Conservation (phyloP, 2,888 invertebrate species). For the Melitaea athalia region DNA sequence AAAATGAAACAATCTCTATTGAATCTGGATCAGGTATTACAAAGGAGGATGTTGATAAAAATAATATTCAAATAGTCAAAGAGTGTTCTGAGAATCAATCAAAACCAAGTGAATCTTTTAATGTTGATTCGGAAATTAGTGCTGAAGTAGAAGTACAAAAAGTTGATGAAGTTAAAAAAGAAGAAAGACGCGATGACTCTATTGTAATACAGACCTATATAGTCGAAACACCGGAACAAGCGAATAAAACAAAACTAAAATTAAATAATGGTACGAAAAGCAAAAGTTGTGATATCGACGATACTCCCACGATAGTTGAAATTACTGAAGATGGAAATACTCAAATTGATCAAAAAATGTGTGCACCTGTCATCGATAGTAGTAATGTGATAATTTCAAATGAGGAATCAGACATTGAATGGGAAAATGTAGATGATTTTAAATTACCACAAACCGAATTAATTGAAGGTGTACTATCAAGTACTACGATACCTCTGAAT, state of each 20-base stretch:
- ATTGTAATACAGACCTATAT: conserved; percentile 49
- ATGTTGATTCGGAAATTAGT: neutral
- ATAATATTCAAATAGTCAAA: neutral
- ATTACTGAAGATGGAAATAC: conserved; percentile 57
- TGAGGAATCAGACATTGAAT: conserved; percentile 84
- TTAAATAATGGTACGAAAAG: conserved; percentile 64
- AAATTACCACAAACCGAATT: conserved; percentile 53
- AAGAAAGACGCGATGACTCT: conserved; percentile 18
- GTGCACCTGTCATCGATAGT: conserved; percentile 65
- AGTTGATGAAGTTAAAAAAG: neutral
- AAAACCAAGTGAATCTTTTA: neutral
- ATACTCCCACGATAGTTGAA: conserved; percentile 71
- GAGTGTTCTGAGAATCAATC: neutral
- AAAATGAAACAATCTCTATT: conserved; percentile 47
- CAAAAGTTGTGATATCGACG: conserved; percentile 77
- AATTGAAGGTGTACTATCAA: conserved; percentile 64
- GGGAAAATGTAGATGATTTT: conserved; percentile 78
- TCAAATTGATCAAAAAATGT: conserved; percentile 50
- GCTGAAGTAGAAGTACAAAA: neutral
- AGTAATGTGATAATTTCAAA: conserved; percentile 83
- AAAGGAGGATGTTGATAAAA: conserved; percentile 31
- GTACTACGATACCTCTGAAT: conserved; percentile 69
- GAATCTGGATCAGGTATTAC: conserved; percentile 30
- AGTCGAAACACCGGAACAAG: conserved; percentile 73
- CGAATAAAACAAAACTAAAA: conserved; percentile 59